Conservation (phyloP, 2,888 invertebrate species). For the Pyrrhosoma nymphula region DNA sequence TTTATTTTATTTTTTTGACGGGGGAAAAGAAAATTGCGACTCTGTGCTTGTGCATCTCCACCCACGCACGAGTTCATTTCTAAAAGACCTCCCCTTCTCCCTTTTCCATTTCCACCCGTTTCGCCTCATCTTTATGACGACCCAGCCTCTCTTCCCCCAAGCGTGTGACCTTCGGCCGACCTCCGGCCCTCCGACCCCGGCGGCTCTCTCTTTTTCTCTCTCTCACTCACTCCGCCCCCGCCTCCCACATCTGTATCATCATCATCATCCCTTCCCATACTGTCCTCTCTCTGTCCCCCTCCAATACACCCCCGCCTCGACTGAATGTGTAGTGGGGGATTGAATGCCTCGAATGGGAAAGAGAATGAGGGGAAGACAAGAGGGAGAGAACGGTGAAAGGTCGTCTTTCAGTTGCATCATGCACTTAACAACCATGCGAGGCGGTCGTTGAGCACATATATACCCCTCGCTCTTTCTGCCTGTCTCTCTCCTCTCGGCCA, state of each 20-base stretch:
- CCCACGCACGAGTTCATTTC: conserved; percentile 7
- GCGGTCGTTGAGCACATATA: not conserved
- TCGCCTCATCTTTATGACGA: not conserved
- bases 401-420: conserved; percentile 54
- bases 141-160: not conserved
- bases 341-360: not conserved
- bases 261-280: not conserved
- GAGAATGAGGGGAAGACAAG: not conserved
- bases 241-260: conserved; percentile 23
- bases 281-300: not conserved
- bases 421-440: not conserved
- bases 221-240: not conserved
- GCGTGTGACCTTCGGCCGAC: not conserved
- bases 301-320: conserved; percentile 17
- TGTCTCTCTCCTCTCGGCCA: not conserved
- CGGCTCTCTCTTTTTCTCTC: not conserved
- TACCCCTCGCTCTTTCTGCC: not conserved
- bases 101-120: not conserved
- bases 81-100: not conserved
- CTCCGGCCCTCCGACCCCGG: conserved; percentile 6
- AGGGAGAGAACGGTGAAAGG: conserved; percentile 11
- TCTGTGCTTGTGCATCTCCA: not conserved
- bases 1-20: not conserved
- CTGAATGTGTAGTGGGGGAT: not conserved
- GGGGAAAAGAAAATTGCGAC: not conserved